phyloP scores from a whole-genome alignment of 2,797 vertebrate genomes.

The Falco rusticolus region DNA sequence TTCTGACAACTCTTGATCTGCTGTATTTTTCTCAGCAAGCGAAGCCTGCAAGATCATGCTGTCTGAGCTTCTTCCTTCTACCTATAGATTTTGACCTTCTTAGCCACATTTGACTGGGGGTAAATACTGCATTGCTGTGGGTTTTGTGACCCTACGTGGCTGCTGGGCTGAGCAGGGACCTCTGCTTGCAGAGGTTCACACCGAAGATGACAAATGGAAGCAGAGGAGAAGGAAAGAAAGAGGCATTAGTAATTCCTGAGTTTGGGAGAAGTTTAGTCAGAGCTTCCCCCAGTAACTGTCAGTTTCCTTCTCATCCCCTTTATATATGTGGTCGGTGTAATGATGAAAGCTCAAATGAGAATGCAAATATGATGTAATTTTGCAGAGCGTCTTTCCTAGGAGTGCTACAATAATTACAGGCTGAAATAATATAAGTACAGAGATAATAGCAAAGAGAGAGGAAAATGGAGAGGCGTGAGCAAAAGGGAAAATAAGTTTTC shows the following conservation, averaged over 20 bases:
- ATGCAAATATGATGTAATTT: constrained; percentile 22
- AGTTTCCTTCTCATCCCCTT: neutral
- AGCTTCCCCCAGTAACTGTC: neutral
- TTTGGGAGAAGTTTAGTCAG: neutral
- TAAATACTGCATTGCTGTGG: neutral
- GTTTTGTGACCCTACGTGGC: neutral
- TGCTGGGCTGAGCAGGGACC: neutral
- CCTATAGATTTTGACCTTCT: neutral
- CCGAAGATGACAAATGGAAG: neutral
- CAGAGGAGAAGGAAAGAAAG: neutral
- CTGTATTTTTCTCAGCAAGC: neutral
- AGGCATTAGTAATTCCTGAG: neutral
- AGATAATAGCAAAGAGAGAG: neutral
- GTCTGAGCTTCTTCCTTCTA: neutral
- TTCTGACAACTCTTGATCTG: neutral
- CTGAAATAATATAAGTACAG: neutral
- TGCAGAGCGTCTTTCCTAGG: neutral
- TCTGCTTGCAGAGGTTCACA: neutral
- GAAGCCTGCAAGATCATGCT: neutral
- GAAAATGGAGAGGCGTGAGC: neutral
- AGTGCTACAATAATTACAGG: neutral
- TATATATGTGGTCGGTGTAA: neutral
- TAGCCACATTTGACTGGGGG: neutral
- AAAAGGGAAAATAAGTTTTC: constrained; percentile 12
- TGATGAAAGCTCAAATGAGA: neutral